Evolutionary conservation across 1,140 invertebrate genomes (phyloP).

Genomic region (Caerostris darwini): DNA sequence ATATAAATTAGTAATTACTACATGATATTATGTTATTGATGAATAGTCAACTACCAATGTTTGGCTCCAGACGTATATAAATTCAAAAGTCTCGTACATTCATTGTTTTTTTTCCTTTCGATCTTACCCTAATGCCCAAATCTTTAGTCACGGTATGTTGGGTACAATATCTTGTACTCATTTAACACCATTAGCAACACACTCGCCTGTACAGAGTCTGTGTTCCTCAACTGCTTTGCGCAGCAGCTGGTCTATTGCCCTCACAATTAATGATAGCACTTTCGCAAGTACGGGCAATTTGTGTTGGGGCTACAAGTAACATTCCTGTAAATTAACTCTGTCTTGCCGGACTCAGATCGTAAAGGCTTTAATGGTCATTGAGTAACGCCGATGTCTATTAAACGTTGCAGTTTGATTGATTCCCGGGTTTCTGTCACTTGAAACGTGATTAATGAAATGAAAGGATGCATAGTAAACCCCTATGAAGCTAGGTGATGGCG

Average conservation of each 20-base stretch:
- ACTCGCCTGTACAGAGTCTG: neutral
- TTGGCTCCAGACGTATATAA: too few species aligned
- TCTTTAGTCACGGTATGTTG: neutral
- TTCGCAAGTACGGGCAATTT: constrained; percentile 66
- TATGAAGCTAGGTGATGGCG: neutral
- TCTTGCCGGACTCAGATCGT: constrained; percentile 55
- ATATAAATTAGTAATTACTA: too few species aligned
- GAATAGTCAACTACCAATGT: too few species aligned
- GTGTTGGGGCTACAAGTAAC: constrained; percentile 59
- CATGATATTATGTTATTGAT: too few species aligned
- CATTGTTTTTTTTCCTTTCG: neutral
- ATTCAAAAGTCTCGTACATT: neutral
- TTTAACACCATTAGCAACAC: constrained; percentile 46
- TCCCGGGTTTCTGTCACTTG: constrained; percentile 62
- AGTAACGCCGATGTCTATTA: constrained; percentile 60
- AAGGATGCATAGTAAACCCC: neutral
- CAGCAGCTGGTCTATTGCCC: constrained; percentile 69
- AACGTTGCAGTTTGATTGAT: constrained; percentile 65
- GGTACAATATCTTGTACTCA: constrained; percentile 52
- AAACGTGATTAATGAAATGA: constrained; percentile 60
- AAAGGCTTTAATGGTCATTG: constrained; percentile 69
- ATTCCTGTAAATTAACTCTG: constrained; percentile 72
- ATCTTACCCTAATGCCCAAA: neutral
- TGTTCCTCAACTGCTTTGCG: constrained; percentile 61
- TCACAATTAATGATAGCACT: constrained; percentile 72